Evolutionary conservation across 2,113 vertebrate genomes (phyloP), one percentile per base, ranked within the genome.

Genomic region (Apteryx mantelli): DNA sequence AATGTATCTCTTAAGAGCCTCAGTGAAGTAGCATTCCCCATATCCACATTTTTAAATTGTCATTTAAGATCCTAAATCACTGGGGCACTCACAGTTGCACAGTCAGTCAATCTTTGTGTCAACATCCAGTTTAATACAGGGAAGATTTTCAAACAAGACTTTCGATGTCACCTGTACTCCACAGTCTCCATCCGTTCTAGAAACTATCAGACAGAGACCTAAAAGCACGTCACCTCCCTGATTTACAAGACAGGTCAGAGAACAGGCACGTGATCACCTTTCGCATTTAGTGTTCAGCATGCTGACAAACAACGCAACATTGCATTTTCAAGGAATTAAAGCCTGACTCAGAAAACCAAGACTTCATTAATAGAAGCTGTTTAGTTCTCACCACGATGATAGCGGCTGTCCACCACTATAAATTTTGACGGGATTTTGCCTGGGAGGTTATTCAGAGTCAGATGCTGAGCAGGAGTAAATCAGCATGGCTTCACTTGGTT

Each of bases 401-500:
- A n/a, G 11, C 8, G 32, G 55, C 65, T 48, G 71, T 12, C 17
- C 22, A 7, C 13, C 38, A 12, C 30, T 7, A 1, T 8, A 6
- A 25, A 38, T 42, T 3, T 0, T 1, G 1, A 30, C 9, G 36
- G n/a, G 21, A 36, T 53, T 88, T 63, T 46, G 19, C 19, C 20
- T 4, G 24, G 42, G 25, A 79, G 25, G 6, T 30, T 9, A 36
- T 58, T 53, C 77, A 20, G 80, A 7, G 7, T 5, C 0, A 0
- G 14, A 38, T 34, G 38, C 42, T 34, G n/a, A 4, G 1, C 1
- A 2, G 53, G 34, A 3, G 0, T 52, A 32, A 1, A 2, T 7
- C 63, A 64, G 36, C 4, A 0, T 1, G 0, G 56, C 61, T 60
- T 38, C 0, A 0, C 52, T 10, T 34, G 8, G 11, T 22, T 85